Evolutionary conservation across 2,113 vertebrate genomes (phyloP), one percentile per base, ranked within the genome.

Genomic region (Neofelis nebulosa): DNA sequence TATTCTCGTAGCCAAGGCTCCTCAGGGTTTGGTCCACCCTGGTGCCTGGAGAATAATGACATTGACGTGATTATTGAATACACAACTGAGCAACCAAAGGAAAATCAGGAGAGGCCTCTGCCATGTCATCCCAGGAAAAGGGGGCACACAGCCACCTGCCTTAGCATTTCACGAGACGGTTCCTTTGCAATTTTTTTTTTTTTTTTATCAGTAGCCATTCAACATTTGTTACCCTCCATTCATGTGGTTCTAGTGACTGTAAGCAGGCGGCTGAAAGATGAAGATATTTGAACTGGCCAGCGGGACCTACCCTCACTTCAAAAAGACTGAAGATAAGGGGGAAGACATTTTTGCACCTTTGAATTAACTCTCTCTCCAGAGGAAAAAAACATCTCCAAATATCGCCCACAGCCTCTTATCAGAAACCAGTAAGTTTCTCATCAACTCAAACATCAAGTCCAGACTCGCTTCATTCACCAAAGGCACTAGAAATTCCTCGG

Each of bases 131-230:
- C 15, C 15, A 14, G 33, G 66, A n/a, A 25, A 8, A 14, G 45
- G 0, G 9, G 27, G 6, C 3, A 0, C 5, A 0, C 1, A 3
- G 65, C 3, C 23, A 33, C 12, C 13, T 12, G 33, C 3, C 21
- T 11, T 0, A 15, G 1, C 1, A 1, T 33, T 36, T 3, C 7
- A 1, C 1, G 3, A 18, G 2, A 21, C 1, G 0, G 13, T 55
- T 63, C n/a, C 29, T 65, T 23, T 0, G 5, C 2, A 3, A 2
- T 13, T 27, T 36, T 85, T 81, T 31, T 13, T 27, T 36, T 85
- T 81, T 31, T 36, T 81, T 81, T 2, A 3, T 92, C 1, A n/a
- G 12, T 2, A 7, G 29, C 11, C 29, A 1, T 38, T 41, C 13
- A 11, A 3, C 14, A 5, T 33, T 23, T 21, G 36, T 57, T 0